Conservation (phyloP, 2,113 vertebrate species). For the Potamarius usumacintae region DNA sequence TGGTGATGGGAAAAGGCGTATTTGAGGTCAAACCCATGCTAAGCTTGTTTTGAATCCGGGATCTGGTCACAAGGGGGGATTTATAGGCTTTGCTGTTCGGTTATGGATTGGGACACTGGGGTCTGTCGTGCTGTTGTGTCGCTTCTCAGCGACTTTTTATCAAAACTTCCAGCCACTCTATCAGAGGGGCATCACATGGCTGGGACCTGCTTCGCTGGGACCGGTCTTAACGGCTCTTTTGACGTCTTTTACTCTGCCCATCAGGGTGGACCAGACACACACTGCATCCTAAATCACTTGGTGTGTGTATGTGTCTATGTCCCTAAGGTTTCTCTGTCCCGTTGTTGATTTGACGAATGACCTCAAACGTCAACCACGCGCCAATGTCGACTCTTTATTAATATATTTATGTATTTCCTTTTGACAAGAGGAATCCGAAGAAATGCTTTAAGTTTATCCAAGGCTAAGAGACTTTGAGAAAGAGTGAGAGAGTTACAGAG, state of each 20-base stretch:
- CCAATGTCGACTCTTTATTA: slow-evolving; percentile 59
- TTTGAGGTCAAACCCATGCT: slow-evolving; percentile 25
- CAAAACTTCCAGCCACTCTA: neutral
- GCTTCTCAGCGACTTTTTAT: slow-evolving; percentile 20
- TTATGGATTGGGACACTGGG: neutral
- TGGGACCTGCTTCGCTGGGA: neutral
- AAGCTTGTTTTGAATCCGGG: slow-evolving; percentile 18
- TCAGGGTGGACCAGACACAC: slow-evolving; percentile 51
- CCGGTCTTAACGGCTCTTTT: slow-evolving; percentile 67
- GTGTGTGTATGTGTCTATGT: slow-evolving; percentile 36
- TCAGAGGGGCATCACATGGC: neutral
- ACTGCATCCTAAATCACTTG: slow-evolving; percentile 34
- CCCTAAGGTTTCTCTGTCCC: slow-evolving; percentile 43
- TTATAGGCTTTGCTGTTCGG: slow-evolving; percentile 12
- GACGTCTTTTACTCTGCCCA: slow-evolving; percentile 59
- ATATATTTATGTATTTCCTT: slow-evolving; percentile 65
- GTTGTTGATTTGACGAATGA: slow-evolving; percentile 44
- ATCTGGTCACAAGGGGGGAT: slow-evolving; percentile 16
- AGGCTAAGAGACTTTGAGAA: slow-evolving; percentile 32
- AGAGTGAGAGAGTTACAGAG: neutral
- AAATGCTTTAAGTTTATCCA: slow-evolving; percentile 73
- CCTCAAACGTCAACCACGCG: slow-evolving; percentile 55
- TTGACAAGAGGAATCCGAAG: slow-evolving; percentile 65
- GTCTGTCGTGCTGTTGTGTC: neutral
- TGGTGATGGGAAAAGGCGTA: neutral